Evolutionary conservation across 2,888 invertebrate species (phyloP), one percentile per base, ranked within the genome.

Genomic region (Idaea dimidiata): DNA sequence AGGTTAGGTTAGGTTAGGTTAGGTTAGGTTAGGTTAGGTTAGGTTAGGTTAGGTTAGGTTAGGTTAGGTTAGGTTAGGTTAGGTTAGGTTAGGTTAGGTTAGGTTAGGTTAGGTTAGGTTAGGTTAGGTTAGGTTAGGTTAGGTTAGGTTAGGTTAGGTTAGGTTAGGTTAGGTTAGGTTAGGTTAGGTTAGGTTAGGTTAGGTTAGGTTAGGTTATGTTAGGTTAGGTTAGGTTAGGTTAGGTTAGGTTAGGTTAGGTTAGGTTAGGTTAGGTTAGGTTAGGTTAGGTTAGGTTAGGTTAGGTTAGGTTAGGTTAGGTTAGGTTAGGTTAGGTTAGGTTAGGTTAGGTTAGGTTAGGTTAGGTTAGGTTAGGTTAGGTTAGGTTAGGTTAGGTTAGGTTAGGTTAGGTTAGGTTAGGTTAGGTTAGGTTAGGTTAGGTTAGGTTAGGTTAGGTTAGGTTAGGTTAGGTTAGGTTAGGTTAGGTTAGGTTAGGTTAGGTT

Each of bases 1-100:
- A 67, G 65, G 68, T 65, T 68, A 68, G 64, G 66, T 68, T 67
- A 64, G 55, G 64, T 68, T 69, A 66, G 63, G 66, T 66, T 66
- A 59, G 59, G 59, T 59, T 59, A 59, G 59, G 59, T 59, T 59
- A 59, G 59, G 59, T 59, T 59, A 59, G 59, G 59, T 59, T 59
- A 59, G 59, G 59, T 59, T 59, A 59, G 59, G 59, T 59, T 59
- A 59, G 59, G 59, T 59, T 59, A 59, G 59, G 59, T 59, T 62
- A 62, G 62, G 62, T 63, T 64, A 61, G 67, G 67, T 67, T 67
- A 62, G 67, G 65, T 65, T 68, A 67, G 65, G 65, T 67, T 67
- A 61, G 64, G 62, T 64, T 61, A 59, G 63, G 61, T 64, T 62
- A 59, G 63, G 61, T 64, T 61, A 59, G 61, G 62, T 59, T 62